Evolutionary conservation across 2,797 vertebrate species (phyloP).

Genomic region (Cuniculus paca): DNA sequence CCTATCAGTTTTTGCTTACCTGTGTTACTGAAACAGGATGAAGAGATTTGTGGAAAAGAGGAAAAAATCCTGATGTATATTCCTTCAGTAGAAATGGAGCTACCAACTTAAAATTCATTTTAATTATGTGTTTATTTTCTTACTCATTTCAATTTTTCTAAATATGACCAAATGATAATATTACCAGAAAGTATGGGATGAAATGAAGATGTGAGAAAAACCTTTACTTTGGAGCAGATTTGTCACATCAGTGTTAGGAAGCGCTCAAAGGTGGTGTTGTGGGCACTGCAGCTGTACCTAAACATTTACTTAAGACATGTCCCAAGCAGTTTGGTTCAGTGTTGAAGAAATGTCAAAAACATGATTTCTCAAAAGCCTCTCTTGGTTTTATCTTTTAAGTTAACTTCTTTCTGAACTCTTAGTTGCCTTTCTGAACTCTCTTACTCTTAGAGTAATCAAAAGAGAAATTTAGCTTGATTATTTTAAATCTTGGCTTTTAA

Average conservation of each 20-base stretch:
- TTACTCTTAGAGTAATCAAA: background rate
- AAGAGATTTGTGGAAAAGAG: background rate
- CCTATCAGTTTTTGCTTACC: background rate
- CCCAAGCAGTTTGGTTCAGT: background rate
- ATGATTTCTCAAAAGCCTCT: background rate
- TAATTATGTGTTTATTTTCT: background rate
- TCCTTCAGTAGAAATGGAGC: background rate
- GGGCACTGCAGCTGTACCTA: background rate
- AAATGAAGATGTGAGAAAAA: conserved; percentile 6
- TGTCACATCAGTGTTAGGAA: background rate
- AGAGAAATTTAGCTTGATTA: background rate
- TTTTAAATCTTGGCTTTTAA: conserved; percentile 16
- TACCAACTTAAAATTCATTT: background rate
- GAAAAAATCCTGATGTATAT: background rate
- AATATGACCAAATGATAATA: background rate
- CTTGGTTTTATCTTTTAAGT: conserved; percentile 28
- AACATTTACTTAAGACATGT: background rate
- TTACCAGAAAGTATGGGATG: background rate
- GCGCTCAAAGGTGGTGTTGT: background rate
- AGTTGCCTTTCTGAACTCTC: too few relatives aligned
- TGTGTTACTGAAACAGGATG: background rate
- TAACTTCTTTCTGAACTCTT: background rate
- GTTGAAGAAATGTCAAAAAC: conserved; percentile 1
- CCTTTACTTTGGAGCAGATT: background rate
- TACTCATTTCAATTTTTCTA: background rate